Evolutionary conservation across 1,140 invertebrate genomes (phyloP), one percentile per base, ranked within the genome.

Genomic region (Frieseomelitta varia): DNA sequence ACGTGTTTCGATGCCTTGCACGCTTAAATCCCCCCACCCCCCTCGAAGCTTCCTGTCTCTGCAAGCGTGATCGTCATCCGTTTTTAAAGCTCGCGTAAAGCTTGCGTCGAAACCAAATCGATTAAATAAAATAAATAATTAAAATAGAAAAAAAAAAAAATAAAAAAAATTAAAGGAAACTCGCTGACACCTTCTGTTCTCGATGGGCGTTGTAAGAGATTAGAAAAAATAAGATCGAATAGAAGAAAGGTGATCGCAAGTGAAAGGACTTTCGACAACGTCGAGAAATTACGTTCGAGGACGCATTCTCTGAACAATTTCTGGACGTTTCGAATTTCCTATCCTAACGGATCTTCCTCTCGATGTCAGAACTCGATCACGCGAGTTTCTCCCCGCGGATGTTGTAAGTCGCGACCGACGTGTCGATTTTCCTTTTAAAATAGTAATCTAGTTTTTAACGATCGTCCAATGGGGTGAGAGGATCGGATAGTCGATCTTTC

Each of bases 391-490:
- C 17, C 6, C 21, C 34, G 21, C 53, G 72, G 24, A 47, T 27
- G 30, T 30, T 27, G 53, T 80, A 67, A 58, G 79, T 83, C 84
- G 74, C 47, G 79, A 30, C 65, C 39, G 67, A 58, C 75, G 56
- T 71, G 53, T 84, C 77, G 71, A 85, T 77, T 88, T 81, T 88
- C 86, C 82, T 88, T 81, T 80, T 89, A 85, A 85, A 65, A 78
- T 86, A 88, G 74, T 81, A 87, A 88, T 65, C 69, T 88, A 89
- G 88, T 88, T 88, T 47, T 88, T 89, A 88, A 90, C 86, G 89
- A 87, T 85, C 89, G 85, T 87, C 88, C 88, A 89, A 90, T 89
- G 89, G 80, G 85, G 79, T 87, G 86, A 87, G 86, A 83, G 89
- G 85, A 90, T 90, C 88, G 78, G 73, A 81, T 84, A 79, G 53